Evolutionary conservation across 2,113 vertebrate genomes (phyloP).

Genomic region (Triplophysa tibetana): DNA sequence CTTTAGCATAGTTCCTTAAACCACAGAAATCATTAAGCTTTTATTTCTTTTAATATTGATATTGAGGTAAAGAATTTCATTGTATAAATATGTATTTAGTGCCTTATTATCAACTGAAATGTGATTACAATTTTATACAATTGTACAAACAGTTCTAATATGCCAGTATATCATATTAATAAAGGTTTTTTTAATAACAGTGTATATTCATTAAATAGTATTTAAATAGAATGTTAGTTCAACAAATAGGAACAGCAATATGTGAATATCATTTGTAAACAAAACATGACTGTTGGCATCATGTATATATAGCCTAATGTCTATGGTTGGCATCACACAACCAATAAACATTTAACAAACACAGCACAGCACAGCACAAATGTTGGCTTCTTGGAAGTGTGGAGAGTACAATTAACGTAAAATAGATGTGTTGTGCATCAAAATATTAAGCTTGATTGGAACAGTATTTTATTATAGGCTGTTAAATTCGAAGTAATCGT

Average conservation of each 20-base stretch:
- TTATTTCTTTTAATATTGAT: conserved; percentile 18
- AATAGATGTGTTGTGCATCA: neutral
- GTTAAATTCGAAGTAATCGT: neutral
- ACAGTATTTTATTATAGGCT: neutral
- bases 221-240: neutral
- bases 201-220: neutral
- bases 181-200: conserved; percentile 6
- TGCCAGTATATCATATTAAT: neutral
- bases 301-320: neutral
- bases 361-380: neutral
- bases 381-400: neutral
- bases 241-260: conserved; percentile 20
- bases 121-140: neutral
- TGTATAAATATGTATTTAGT: conserved; percentile 37
- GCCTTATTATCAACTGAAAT: conserved; percentile 5
- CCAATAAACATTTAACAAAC: conserved; percentile 22
- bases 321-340: conserved; percentile 16
- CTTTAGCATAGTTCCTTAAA: conserved; percentile 40
- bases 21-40: conserved; percentile 1
- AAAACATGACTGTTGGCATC: neutral
- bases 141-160: neutral
- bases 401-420: neutral
- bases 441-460: neutral
- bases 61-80: conserved; percentile 20
- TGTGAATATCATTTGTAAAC: conserved; percentile 19